Evolutionary conservation across 2,797 vertebrate genomes (phyloP).

Genomic region (Hylomyscus alleni): DNA sequence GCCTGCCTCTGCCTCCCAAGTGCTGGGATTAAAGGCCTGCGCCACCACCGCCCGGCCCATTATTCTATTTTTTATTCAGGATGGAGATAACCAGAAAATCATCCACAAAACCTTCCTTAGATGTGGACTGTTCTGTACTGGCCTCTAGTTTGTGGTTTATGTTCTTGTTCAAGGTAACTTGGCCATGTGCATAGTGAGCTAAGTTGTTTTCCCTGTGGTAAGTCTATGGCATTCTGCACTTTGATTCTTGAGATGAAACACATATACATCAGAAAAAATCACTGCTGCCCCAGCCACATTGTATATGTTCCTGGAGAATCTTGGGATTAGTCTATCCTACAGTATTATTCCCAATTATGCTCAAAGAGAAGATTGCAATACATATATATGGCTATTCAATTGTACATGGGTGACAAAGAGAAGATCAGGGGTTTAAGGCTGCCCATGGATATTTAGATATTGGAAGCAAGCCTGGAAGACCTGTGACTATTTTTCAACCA

Average conservation of each 20-base stretch:
- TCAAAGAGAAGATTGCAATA: background rate
- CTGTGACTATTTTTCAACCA: accelerated
- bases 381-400: background rate
- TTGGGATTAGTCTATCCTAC: background rate
- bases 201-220: background rate
- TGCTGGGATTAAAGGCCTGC: no score
- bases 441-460: background rate
- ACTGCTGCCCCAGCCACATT: background rate
- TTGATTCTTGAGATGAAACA: background rate
- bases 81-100: background rate
- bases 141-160: background rate
- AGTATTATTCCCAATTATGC: background rate
- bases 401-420: background rate
- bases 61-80: background rate
- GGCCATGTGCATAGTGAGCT: background rate
- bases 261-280: background rate
- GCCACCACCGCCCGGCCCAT: no score
- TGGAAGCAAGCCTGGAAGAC: background rate
- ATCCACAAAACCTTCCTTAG: background rate
- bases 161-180: background rate
- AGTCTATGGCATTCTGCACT: background rate
- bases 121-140: background rate
- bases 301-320: background rate
- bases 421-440: background rate
- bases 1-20: no score